phyloP scores from a whole-genome alignment of 2,797 vertebrate genomes.

The Notolabrus celidotus region DNA sequence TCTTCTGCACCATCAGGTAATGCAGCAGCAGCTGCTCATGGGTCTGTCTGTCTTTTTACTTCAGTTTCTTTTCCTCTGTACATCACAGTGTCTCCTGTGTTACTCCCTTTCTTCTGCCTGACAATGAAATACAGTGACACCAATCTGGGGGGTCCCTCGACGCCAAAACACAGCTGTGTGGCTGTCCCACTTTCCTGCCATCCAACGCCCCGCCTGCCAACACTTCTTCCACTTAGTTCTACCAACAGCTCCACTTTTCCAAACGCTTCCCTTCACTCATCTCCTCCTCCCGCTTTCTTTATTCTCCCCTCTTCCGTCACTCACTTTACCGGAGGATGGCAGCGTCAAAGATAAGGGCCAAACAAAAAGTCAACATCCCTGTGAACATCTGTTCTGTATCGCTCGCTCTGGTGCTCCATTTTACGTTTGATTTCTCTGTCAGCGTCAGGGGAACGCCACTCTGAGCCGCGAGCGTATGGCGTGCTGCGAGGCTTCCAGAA shows the following conservation, averaged over 20 bases:
- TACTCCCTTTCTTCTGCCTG: constrained; percentile 68
- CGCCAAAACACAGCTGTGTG: constrained; percentile 84
- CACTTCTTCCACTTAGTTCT: constrained; percentile 69
- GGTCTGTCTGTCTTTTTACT: constrained; percentile 43
- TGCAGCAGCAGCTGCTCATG: constrained; percentile 64
- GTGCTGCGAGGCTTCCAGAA: constrained; percentile 74
- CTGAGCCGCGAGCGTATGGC: constrained; percentile 71
- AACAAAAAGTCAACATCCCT: constrained; percentile 79
- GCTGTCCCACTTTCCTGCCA: constrained; percentile 85
- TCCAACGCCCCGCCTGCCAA: constrained; percentile 71
- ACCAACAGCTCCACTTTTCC: constrained; percentile 59
- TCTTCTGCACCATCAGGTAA: constrained; percentile 55
- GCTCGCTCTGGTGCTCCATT: constrained; percentile 77
- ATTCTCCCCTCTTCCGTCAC: constrained; percentile 65
- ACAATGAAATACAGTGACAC: constrained; percentile 86
- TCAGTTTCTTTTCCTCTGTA: constrained; percentile 37
- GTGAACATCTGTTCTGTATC: constrained; percentile 82
- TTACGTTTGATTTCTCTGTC: constrained; percentile 82
- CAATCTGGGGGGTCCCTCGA: constrained; percentile 82
- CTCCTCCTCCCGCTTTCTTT: constrained; percentile 38
- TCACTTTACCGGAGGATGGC: constrained; percentile 73
- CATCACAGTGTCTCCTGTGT: constrained; percentile 56
- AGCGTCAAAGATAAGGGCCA: constrained; percentile 77
- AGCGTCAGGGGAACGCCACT: constrained; percentile 73
- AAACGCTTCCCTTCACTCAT: constrained; percentile 41